Percentiles rank a stretch among this genome's conserved stretches.
Conservation (phyloP, 2,113 vertebrate genomes). For the Hippocampus comes region DNA sequence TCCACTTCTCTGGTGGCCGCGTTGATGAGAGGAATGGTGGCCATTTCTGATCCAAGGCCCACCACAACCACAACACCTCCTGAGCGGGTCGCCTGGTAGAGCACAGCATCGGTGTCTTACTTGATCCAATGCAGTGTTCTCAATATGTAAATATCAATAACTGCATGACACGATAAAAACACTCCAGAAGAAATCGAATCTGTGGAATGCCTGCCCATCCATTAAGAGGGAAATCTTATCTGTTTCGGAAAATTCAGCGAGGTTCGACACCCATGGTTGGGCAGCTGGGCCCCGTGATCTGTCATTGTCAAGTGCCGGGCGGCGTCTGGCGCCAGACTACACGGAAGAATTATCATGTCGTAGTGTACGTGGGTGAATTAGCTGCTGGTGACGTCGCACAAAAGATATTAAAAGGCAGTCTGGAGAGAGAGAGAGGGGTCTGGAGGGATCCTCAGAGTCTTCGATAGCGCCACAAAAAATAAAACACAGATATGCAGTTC, state of each 20-base stretch:
- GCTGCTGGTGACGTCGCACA: neutral
- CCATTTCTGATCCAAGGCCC: constrained; percentile 82
- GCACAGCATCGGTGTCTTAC: neutral
- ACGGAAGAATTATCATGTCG: neutral
- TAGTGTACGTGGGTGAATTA: neutral
- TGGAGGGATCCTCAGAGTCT: too few species aligned
- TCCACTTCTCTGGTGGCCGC: constrained; percentile 86
- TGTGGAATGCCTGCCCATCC: neutral
- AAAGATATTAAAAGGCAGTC: neutral
- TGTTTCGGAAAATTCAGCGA: neutral
- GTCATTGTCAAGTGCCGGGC: neutral
- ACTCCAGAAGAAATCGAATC: neutral
- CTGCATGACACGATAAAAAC: neutral
- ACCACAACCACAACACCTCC: constrained; percentile 90
- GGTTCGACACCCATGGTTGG: neutral
- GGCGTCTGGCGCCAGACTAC: too few species aligned
- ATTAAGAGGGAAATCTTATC: neutral
- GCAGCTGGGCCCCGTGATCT: neutral
- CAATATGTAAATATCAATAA: neutral
- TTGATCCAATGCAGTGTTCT: neutral
- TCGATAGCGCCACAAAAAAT: too few species aligned
- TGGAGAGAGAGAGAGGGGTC: neutral
- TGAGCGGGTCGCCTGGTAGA: constrained; percentile 79
- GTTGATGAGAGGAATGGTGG: constrained; percentile 77
- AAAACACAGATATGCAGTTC: neutral